Evolutionary conservation across 2,888 invertebrate species (phyloP).

Genomic region (Falcaria lacertinaria): DNA sequence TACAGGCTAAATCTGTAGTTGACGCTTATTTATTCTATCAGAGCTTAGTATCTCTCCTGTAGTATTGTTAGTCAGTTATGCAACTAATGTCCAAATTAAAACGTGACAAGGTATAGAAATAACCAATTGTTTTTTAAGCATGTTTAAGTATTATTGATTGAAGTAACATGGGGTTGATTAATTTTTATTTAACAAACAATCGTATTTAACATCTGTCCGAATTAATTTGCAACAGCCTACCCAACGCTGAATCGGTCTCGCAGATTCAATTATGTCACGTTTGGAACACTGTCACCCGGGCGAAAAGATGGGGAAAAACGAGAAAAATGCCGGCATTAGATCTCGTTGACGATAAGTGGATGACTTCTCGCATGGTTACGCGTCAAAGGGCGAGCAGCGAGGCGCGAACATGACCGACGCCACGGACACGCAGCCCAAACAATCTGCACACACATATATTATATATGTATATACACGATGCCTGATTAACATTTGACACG

Average conservation of each 20-base stretch:
- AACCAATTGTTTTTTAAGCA: too few relatives aligned
- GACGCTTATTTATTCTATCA: conserved; percentile 8
- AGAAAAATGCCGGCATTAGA: conserved; percentile 74
- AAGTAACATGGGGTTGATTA: not conserved
- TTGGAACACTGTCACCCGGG: conserved; percentile 57
- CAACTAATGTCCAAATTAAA: too few relatives aligned
- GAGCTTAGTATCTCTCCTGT: too few relatives aligned
- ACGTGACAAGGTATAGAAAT: too few relatives aligned
- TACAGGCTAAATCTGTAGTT: conserved; percentile 4
- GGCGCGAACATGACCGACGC: conserved; percentile 41
- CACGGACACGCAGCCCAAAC: conserved; percentile 26
- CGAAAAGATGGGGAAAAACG: conserved; percentile 73
- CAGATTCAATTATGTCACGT: conserved; percentile 74
- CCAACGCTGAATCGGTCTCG: conserved; percentile 38
- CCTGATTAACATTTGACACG: not conserved
- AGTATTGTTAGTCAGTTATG: too few relatives aligned
- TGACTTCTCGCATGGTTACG: conserved; percentile 74
- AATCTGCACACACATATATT: conserved; percentile 3
- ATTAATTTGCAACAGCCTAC: conserved; percentile 64
- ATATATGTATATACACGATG: too few relatives aligned
- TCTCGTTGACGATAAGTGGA: conserved; percentile 73
- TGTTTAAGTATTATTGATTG: too few relatives aligned
- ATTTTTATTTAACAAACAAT: conserved; percentile 4
- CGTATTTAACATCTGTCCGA: conserved; percentile 53
- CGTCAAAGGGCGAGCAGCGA: conserved; percentile 69